phyloP scores from a whole-genome alignment of 35 echinoderm and acorn worm genomes.

The Patiria miniata region DNA sequence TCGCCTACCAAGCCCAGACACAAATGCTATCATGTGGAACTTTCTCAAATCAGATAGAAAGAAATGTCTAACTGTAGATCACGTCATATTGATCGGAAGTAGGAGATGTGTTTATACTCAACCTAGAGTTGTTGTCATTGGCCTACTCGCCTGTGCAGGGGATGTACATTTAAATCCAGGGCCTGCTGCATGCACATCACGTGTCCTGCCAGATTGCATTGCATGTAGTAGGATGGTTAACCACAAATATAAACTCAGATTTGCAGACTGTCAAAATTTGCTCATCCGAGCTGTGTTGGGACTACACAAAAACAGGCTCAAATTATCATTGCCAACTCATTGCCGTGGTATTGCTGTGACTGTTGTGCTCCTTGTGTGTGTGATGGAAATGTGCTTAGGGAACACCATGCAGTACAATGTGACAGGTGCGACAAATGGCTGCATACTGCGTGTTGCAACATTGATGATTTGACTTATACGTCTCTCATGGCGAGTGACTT shows the following conservation, averaged over 20 bases:
- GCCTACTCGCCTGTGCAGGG: slow-evolving; percentile 34
- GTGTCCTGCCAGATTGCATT: neutral
- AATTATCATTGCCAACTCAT: slow-evolving; percentile 27
- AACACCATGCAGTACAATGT: slow-evolving; percentile 39
- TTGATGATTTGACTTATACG: slow-evolving; percentile 18
- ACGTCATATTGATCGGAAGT: neutral
- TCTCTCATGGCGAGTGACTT: too few species aligned
- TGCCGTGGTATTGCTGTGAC: slow-evolving; percentile 38
- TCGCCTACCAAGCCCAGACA: neutral
- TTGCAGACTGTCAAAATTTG: slow-evolving; percentile 25
- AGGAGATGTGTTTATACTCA: neutral
- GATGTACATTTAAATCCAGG: slow-evolving; percentile 54
- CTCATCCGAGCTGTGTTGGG: slow-evolving; percentile 36
- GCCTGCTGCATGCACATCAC: neutral
- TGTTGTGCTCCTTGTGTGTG: slow-evolving; percentile 50
- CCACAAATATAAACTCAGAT: slow-evolving; percentile 42
- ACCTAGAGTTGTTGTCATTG: slow-evolving; percentile 31
- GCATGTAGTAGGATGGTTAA: slow-evolving; percentile 28
- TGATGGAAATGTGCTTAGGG: slow-evolving; percentile 22
- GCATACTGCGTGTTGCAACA: slow-evolving; percentile 8
- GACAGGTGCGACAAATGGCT: slow-evolving; percentile 42
- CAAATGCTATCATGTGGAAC: slow-evolving; percentile 11
- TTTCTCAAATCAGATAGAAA: neutral
- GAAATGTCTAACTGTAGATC: neutral
- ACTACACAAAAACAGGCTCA: neutral